These are phyloP conservation scores for Camponotus floridanus DNA, from an alignment of 1,140 invertebrate species.

Conservation along the genomic window DNA sequence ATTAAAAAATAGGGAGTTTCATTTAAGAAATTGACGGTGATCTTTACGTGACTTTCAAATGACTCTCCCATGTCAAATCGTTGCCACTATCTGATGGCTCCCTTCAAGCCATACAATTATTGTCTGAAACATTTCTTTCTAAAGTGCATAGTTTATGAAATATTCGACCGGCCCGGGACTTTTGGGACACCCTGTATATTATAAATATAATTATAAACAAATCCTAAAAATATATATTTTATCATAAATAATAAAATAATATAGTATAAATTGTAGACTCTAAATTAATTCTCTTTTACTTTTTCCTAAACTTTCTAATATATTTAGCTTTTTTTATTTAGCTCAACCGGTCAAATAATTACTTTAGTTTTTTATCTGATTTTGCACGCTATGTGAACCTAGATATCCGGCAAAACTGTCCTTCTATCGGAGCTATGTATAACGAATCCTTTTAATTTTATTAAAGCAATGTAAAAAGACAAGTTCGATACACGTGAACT, in stretches of 20 bases:
- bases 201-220: background rate
- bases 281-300: background rate
- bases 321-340: too few relatives aligned
- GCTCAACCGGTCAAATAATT: background rate
- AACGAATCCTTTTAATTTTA: constrained; percentile 36
- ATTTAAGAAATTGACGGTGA: too few relatives aligned
- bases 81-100: too few relatives aligned
- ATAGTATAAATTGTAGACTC: background rate
- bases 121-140: too few relatives aligned
- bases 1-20: too few relatives aligned
- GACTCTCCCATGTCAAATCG: too few relatives aligned
- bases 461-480: constrained; percentile 28
- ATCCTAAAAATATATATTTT: background rate
- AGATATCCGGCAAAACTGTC: background rate
- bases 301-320: background rate
- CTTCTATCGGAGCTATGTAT: background rate
- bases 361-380: constrained; percentile 8
- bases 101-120: too few relatives aligned
- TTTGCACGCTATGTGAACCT: background rate
- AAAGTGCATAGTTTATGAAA: too few relatives aligned
- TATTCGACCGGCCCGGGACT: too few relatives aligned
- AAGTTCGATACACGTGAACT: constrained; percentile 7
- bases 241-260: background rate
- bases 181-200: too few relatives aligned
- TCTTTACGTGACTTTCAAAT: too few relatives aligned